A percentile compares a stretch with the other conserved stretches of the same genome.
These are phyloP conservation scores for Rhabditoides inermis DNA, from an alignment of 2,888 invertebrate species.

Conservation along the genomic window DNA sequence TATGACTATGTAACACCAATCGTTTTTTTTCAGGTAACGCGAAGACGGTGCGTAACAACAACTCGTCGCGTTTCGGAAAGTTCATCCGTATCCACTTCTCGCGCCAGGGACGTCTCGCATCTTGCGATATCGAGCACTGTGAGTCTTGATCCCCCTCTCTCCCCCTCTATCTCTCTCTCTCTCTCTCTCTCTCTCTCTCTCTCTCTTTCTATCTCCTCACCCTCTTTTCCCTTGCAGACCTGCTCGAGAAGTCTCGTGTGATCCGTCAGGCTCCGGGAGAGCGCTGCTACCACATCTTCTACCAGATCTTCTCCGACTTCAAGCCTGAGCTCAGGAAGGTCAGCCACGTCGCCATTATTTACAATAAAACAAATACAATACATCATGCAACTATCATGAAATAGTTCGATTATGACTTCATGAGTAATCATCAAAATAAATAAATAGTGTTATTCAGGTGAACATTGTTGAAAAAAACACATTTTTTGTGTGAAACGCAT, in stretches of 20 bases:
- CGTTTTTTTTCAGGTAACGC: conserved; percentile 69
- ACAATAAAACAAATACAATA: not conserved
- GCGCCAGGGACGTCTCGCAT: conserved; percentile 95
- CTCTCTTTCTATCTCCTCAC: not conserved
- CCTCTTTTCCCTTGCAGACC: conserved; percentile 68
- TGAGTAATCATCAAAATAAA: too few species aligned
- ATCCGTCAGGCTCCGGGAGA: conserved; percentile 96
- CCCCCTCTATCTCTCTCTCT: not conserved
- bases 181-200: not conserved
- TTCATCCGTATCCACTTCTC: conserved; percentile 99
- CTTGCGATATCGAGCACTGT: conserved; percentile 99
- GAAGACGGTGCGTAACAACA: conserved; percentile 99
- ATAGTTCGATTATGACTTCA: too few species aligned
- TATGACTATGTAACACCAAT: too few species aligned
- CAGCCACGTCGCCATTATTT: not conserved
- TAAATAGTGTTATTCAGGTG: too few species aligned
- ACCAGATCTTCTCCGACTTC: conserved; percentile 68
- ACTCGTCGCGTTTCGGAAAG: conserved; percentile 99
- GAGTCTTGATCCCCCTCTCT: conserved; percentile 60
- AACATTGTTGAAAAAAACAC: too few species aligned
- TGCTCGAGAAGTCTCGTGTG: conserved; percentile 99
- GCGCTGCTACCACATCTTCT: conserved; percentile 99
- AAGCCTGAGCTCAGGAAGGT: conserved; percentile 26
- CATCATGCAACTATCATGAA: too few species aligned
- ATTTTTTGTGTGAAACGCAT: too few species aligned